A percentile compares a stretch with the other conserved stretches of the same genome.
Conservation (phyloP, 2,797 vertebrate genomes). For the Gymnothorax javanicus region DNA sequence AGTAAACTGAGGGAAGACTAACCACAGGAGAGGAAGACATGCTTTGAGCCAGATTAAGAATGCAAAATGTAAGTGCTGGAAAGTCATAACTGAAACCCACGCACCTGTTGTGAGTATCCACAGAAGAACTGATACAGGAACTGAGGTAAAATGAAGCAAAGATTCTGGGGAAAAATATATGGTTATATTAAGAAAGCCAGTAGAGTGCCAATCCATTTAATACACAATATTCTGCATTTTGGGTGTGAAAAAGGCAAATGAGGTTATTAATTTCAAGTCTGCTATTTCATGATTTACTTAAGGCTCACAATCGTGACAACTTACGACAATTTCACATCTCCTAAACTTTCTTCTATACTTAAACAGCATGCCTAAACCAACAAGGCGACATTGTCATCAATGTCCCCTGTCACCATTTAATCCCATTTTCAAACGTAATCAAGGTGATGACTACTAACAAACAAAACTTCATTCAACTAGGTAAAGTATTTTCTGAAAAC, state of each 20-base stretch:
- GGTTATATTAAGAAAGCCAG: background rate
- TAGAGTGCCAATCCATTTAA: background rate
- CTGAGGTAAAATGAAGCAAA: conserved; percentile 98
- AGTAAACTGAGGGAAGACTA: background rate
- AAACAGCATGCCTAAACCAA: no score
- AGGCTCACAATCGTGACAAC: background rate
- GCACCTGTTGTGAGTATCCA: conserved; percentile 97
- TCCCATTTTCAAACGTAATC: no score
- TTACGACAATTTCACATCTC: background rate
- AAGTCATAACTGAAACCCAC: conserved; percentile 46
- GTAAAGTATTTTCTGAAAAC: no score
- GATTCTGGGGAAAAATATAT: conserved; percentile 77
- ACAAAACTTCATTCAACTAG: no score
- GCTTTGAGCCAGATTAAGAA: background rate
- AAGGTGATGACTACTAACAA: no score
- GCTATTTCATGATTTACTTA: background rate
- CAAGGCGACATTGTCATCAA: no score
- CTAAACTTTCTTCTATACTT: background rate
- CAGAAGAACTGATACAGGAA: conserved; percentile 99
- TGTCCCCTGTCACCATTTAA: no score
- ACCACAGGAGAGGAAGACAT: conserved; percentile 2
- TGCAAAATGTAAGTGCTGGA: background rate
- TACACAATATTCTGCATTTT: background rate
- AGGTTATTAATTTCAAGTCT: background rate
- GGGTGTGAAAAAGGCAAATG: background rate